Evolutionary conservation across 2,113 vertebrate species (phyloP), one percentile per base, ranked within the genome.

Genomic region (Nipponia nippon): DNA sequence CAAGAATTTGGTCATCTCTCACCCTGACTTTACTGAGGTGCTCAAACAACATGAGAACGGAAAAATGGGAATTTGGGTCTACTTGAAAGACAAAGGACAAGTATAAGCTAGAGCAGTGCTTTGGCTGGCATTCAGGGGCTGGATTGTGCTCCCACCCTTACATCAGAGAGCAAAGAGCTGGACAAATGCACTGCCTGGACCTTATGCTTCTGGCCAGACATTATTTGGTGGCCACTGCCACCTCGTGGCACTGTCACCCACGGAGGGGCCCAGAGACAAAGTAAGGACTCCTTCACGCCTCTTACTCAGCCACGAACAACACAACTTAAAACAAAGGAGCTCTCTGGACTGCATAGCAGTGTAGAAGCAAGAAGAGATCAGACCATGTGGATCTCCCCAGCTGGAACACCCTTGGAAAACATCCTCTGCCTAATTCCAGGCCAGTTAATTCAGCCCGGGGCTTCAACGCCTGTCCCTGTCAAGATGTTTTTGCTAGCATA

Each of bases 161-260:
- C 34, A 59, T 16, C 32, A 49, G 10, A 63, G 44, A 83, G 40
- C 42, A 59, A 76, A 78, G 40, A 83, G n/a, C 18, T 46, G 42
- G 23, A 16, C 26, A 83, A 78, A 84, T 6, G 44, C 21, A 11
- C 29, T 88, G 40, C 36, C 87, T 61, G 36, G 58, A 36, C 65
- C 46, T 7, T 23, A 20, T 32, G 47, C 62, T 62, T 30, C 49
- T 71, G 56, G 29, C 13, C 77, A 76, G 77, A 30, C 14, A 61
- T 87, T 63, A 34, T 59, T 78, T 84, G 83, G 78, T 81, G 66
- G 80, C 73, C 85, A 70, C 86, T 95, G 96, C 91, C 95, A 93
- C 69, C 92, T 93, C 63, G 10, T 93, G 82, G 88, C 53, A 58
- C 62, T 59, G 55, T 50, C 71, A 77, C 62, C 77, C 29, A 42